Evolutionary conservation across 2,888 invertebrate genomes (phyloP).

Genomic region (Diabrotica balteata): DNA sequence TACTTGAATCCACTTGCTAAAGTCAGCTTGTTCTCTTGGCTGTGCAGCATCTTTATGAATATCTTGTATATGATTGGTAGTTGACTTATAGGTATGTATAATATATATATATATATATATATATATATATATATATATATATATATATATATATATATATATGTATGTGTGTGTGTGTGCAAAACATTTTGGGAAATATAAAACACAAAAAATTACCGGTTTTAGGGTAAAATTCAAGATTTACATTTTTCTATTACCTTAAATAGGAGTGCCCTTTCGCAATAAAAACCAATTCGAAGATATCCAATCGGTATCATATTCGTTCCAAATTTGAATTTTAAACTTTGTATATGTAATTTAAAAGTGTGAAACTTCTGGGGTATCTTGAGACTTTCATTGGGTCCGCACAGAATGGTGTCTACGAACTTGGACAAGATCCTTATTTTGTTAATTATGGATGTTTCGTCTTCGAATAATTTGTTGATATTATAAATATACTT

Average conservation of each 20-base stretch:
- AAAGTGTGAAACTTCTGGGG: constrained; percentile 47
- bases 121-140: too few species aligned
- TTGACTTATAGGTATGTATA: too few species aligned
- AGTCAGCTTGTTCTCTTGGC: too few species aligned
- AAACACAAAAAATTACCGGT: too few species aligned
- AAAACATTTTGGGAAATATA: too few species aligned
- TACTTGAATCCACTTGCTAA: too few species aligned
- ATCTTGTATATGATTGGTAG: too few species aligned
- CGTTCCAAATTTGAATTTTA: constrained; percentile 55
- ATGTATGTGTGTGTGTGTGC: too few species aligned
- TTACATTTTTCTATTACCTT: not conserved
- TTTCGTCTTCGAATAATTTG: constrained; percentile 35
- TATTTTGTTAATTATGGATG: constrained; percentile 41
- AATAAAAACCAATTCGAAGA: constrained; percentile 61
- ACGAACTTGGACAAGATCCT: constrained; percentile 49
- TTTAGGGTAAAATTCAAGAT: too few species aligned
- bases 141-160: too few species aligned
- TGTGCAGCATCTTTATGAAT: too few species aligned
- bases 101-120: too few species aligned
- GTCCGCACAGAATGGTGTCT: constrained; percentile 48
- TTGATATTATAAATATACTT: constrained; percentile 44
- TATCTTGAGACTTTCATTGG: constrained; percentile 38
- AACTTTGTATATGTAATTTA: constrained; percentile 45
- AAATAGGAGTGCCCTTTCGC: constrained; percentile 62
- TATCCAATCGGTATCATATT: constrained; percentile 63